These are phyloP conservation scores for Eupeodes luniger DNA, from an alignment of 2,888 invertebrate genomes.

Conservation along the genomic window DNA sequence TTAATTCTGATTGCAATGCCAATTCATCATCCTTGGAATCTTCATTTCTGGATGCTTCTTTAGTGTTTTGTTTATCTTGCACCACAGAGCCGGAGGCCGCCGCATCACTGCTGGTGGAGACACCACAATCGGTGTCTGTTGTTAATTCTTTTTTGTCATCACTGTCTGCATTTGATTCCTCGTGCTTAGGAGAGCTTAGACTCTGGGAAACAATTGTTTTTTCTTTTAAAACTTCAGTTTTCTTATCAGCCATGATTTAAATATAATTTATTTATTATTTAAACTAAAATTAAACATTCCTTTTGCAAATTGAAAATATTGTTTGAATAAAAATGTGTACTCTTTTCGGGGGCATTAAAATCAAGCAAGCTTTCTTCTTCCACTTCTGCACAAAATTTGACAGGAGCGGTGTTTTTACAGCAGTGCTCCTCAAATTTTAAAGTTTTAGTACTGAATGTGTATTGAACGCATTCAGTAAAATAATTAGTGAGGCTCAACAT, in stretches of 20 bases:
- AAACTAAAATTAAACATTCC: conserved; percentile 30
- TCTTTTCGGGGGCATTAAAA: conserved; percentile 49
- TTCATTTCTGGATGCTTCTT: background rate
- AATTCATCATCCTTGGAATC: conserved; percentile 18
- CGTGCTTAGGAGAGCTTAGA: background rate
- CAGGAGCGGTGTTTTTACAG: background rate
- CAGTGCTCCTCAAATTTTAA: conserved; percentile 20
- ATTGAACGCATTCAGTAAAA: conserved; percentile 4
- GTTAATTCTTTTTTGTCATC: background rate
- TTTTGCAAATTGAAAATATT: conserved; percentile 22
- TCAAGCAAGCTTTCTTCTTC: conserved; percentile 52
- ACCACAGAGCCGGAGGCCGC: background rate
- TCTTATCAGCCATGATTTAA: conserved; percentile 34
- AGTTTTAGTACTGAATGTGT: background rate
- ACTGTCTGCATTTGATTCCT: conserved; percentile 6
- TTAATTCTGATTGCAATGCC: background rate
- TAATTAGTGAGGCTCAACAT: too few species aligned
- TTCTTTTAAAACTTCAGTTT: background rate
- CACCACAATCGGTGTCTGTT: background rate
- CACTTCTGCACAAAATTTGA: conserved; percentile 38
- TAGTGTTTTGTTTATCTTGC: conserved; percentile 20
- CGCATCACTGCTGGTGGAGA: background rate
- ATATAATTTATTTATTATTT: conserved; percentile 7
- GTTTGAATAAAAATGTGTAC: conserved; percentile 35
- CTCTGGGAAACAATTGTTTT: background rate